These are phyloP conservation scores for Eupithecia inturbata DNA, from an alignment of 2,888 invertebrate genomes.

Conservation along the genomic window DNA sequence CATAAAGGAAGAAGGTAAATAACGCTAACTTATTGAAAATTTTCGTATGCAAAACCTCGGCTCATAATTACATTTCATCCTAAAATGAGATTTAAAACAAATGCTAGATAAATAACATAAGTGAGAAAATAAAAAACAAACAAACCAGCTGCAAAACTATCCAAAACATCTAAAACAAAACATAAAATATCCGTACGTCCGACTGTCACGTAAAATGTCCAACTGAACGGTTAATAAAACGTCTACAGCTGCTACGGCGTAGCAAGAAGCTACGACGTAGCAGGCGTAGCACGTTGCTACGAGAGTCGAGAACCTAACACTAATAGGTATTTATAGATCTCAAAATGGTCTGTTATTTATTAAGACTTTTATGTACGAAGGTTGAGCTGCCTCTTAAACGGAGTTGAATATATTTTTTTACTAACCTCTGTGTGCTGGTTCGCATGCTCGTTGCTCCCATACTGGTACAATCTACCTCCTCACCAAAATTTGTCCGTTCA, in stretches of 20 bases:
- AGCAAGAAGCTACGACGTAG: constrained; percentile 54
- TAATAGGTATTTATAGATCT: constrained; percentile 33
- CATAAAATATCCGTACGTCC: constrained; percentile 49
- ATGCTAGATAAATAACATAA: too few relatives aligned
- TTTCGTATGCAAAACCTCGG: too few relatives aligned
- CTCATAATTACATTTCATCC: too few relatives aligned
- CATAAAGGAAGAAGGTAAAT: background rate
- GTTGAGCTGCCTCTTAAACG: background rate
- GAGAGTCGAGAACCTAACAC: constrained; percentile 55
- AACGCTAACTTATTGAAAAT: too few relatives aligned
- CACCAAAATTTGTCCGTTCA: background rate
- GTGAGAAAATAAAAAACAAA: background rate
- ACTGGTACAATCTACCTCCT: background rate
- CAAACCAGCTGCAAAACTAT: background rate
- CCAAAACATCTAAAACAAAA: constrained; percentile 35
- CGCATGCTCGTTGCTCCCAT: background rate
- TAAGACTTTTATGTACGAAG: constrained; percentile 6
- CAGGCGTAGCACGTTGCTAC: constrained; percentile 55
- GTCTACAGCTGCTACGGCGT: constrained; percentile 62
- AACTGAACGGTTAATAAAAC: constrained; percentile 59
- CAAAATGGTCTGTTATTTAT: constrained; percentile 9
- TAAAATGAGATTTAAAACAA: too few relatives aligned
- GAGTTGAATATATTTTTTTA: background rate
- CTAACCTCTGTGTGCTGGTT: background rate
- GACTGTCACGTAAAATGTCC: constrained; percentile 53